Evolutionary conservation across 2,888 invertebrate genomes (phyloP), one percentile per base, ranked within the genome.

Genomic region (Diarsia mendica): DNA sequence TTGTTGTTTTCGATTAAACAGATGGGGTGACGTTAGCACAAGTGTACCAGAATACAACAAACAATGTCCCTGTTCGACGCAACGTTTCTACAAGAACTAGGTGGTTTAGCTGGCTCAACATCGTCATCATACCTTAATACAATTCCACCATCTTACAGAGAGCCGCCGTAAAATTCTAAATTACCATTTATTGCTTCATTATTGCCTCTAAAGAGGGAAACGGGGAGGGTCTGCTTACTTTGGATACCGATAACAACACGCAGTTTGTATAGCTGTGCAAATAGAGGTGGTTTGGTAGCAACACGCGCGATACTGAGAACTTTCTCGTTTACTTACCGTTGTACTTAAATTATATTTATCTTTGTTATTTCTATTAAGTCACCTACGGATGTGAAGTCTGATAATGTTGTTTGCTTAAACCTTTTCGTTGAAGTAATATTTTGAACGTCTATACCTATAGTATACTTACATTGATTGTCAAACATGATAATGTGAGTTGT

Each of bases 191-290:
- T 83, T 85, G 79, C 83, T 79, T 80, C 73, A 80, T 78, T 83
- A 82, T 82, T 83, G 63, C 71, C 67, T 61, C 67, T 78, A n/a
- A 1, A 67, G 77, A 67, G 75, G 80, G 84, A 75, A 80, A 84
- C 72, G 63, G 61, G 68, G 76, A 60, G 79, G 88, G 55, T 88
- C 92, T 78, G 71, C 77, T 68, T 81, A 82, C 58, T 77, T 79
- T 93, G 94, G 94, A 90, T 86, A 58, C 85, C 89, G 94, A 94
- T 94, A 95, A 93, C 92, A 92, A 92, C 93, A 92, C 90, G 83
- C 82, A 91, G 96, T 96, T 96, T 96, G 92, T 92, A 93, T 96
- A 96, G 96, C 96, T 96, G 96, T 92, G 92, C 93, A 95, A 96
- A 96, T 94, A 89, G 91, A 88, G 85, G 71, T 88, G 90, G 91